These are phyloP conservation scores for Rapana venosa DNA, from an alignment of 2,888 invertebrate genomes.

Conservation along the genomic window DNA sequence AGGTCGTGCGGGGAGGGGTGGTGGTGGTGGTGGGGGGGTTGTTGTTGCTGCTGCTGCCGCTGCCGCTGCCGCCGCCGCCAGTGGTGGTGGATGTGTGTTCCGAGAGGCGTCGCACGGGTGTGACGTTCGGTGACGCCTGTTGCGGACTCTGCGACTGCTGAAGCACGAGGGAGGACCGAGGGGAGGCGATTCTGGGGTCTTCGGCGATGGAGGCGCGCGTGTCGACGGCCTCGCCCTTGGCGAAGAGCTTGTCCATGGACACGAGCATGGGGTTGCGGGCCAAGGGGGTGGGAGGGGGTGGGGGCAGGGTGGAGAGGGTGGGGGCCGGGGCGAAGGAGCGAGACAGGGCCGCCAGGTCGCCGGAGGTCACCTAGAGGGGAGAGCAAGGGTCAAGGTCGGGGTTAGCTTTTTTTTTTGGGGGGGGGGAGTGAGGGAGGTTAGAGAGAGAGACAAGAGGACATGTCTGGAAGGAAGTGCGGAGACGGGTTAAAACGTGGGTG, in stretches of 20 bases:
- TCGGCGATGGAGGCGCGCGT: slow-evolving; percentile 64
- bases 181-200: slow-evolving; percentile 31
- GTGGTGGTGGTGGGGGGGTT: slow-evolving; percentile 45
- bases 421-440: neutral
- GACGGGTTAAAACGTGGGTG: too few relatives aligned
- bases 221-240: slow-evolving; percentile 69
- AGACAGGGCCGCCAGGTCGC: slow-evolving; percentile 62
- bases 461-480: neutral
- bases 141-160: slow-evolving; percentile 36
- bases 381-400: too few relatives aligned
- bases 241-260: slow-evolving; percentile 92
- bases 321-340: slow-evolving; percentile 84
- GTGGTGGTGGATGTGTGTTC: neutral
- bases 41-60: neutral
- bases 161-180: slow-evolving; percentile 46
- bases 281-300: neutral
- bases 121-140: neutral
- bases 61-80: neutral
- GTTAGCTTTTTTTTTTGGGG: too few relatives aligned
- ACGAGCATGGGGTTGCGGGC: slow-evolving; percentile 86
- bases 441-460: neutral
- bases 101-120: neutral
- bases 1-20: slow-evolving; percentile 54
- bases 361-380: slow-evolving; percentile 52
- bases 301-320: slow-evolving; percentile 15